These are phyloP conservation scores for Ceratina calcarata DNA, from an alignment of 1,140 invertebrate genomes.

Conservation along the genomic window DNA sequence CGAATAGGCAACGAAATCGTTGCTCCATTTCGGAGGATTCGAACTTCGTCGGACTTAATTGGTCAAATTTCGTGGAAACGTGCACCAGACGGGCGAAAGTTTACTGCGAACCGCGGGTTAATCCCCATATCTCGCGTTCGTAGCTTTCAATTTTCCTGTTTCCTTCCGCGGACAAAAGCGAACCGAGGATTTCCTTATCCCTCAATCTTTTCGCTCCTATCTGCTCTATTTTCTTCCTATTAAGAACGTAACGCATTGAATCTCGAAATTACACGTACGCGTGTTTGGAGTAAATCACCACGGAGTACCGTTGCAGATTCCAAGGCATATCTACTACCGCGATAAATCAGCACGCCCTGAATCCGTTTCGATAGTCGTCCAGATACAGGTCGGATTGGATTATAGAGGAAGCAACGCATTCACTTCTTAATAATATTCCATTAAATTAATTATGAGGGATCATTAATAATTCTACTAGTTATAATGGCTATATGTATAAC, in stretches of 20 bases:
- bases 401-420: not conserved
- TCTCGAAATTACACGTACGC: not conserved
- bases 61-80: constrained; percentile 1
- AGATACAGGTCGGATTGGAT: not conserved
- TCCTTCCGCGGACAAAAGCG: not conserved
- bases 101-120: not conserved
- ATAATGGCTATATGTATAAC: no score
- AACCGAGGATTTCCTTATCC: not conserved
- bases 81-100: not conserved
- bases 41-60: constrained; percentile 5
- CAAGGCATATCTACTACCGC: not conserved
- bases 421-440: not conserved
- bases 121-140: constrained; percentile 4
- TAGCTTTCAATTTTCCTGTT: constrained; percentile 9
- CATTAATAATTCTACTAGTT: no score
- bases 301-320: not conserved
- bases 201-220: not conserved
- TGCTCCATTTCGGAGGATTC: not conserved
- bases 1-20: constrained; percentile 6
- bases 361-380: not conserved
- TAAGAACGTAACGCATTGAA: not conserved
- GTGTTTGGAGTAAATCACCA: not conserved
- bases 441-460: no score
- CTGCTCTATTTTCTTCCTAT: not conserved
- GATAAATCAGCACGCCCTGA: constrained; percentile 14